Percentiles rank a stretch among this genome's conserved stretches.
These are phyloP conservation scores for Charina bottae DNA, from an alignment of 2,113 vertebrate genomes.

Conservation along the genomic window DNA sequence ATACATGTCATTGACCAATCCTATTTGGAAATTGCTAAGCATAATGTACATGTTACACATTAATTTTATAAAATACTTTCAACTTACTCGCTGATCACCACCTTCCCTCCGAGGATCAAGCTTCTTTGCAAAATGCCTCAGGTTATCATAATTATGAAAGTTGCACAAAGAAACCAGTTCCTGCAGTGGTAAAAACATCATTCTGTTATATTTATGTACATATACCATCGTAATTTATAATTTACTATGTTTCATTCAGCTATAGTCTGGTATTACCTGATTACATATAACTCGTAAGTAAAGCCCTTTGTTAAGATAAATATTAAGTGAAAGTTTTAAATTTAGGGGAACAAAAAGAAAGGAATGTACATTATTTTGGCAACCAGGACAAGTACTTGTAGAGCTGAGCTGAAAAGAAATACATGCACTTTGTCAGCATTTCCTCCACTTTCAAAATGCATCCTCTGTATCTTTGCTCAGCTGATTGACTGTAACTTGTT, in stretches of 20 bases:
- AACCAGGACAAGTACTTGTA: not conserved
- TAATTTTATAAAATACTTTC: conserved; percentile 26
- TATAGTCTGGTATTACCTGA: not conserved
- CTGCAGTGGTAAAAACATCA: conserved; percentile 66
- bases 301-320: not conserved
- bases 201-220: not conserved
- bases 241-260: not conserved
- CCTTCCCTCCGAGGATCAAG: conserved; percentile 97
- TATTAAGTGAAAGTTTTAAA: not conserved
- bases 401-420: not conserved
- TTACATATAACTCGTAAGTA: not conserved
- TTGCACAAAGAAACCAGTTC: conserved; percentile 95
- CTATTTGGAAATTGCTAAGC: fast-evolving
- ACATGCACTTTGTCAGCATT: not conserved
- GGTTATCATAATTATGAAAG: conserved; percentile 99
- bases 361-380: not conserved
- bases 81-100: conserved; percentile 96
- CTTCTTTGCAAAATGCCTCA: conserved; percentile 98
- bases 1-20: conserved; percentile 59
- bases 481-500: not conserved
- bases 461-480: not conserved
- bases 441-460: not conserved
- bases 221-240: not conserved
- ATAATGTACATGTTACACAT: not conserved
- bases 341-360: not conserved